phyloP scores from a whole-genome alignment of 2,888 invertebrate genomes.

The Metellina segmentata region DNA sequence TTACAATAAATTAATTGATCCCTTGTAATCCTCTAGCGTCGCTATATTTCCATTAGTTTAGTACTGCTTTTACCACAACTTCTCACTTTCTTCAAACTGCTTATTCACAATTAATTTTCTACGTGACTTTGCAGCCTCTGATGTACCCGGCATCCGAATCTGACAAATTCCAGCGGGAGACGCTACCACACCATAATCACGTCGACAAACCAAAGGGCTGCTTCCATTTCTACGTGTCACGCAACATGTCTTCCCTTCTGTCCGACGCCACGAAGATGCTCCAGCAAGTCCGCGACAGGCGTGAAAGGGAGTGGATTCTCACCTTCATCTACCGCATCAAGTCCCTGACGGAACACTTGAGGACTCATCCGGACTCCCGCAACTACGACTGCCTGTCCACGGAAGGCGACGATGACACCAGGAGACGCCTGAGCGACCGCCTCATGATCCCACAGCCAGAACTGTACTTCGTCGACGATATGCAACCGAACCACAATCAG shows the following conservation, averaged over 20 bases:
- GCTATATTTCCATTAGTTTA: no score
- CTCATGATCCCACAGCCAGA: conserved; percentile 43
- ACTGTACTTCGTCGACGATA: conserved; percentile 65
- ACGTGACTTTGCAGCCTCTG: conserved; percentile 16
- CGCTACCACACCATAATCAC: background rate
- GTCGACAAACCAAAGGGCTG: conserved; percentile 56
- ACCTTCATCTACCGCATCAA: conserved; percentile 70
- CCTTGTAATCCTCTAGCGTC: no score
- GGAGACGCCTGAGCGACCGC: background rate
- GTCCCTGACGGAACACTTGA: conserved; percentile 58
- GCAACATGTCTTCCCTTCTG: conserved; percentile 68
- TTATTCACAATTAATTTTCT: no score
- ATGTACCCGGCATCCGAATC: conserved; percentile 5
- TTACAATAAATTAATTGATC: background rate
- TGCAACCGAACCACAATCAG: conserved; percentile 9
- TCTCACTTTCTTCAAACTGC: no score
- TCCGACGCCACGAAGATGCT: conserved; percentile 72
- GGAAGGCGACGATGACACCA: conserved; percentile 32
- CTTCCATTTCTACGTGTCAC: conserved; percentile 65
- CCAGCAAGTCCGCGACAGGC: conserved; percentile 44
- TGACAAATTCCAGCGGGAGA: background rate
- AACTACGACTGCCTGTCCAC: conserved; percentile 57
- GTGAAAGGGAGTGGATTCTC: conserved; percentile 71
- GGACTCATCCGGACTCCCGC: conserved; percentile 42
- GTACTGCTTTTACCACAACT: background rate